Evolutionary conservation across 2,888 invertebrate species (phyloP).

Genomic region (Chalcis sispes): DNA sequence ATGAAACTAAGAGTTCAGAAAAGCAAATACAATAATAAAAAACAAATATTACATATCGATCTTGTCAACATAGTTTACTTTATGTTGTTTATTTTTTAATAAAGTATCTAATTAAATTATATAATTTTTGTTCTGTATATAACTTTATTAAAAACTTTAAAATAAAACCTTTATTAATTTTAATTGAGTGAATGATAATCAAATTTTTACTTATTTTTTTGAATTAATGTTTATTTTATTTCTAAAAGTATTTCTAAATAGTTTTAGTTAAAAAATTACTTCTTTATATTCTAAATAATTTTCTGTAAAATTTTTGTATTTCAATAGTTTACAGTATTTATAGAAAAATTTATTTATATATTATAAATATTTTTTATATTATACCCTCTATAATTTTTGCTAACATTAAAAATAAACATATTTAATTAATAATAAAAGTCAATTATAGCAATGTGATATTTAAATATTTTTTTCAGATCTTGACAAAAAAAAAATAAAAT

Average conservation of each 20-base stretch:
- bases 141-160: conserved; percentile 2
- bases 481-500: conserved; percentile 59
- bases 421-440: conserved; percentile 1
- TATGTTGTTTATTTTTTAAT: conserved; percentile 56
- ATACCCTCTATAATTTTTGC: background rate
- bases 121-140: conserved; percentile 8
- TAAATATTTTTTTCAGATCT: conserved; percentile 61
- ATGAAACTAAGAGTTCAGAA: conserved; percentile 58
- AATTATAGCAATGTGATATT: conserved; percentile 10
- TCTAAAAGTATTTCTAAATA: no score
- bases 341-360: conserved; percentile 1
- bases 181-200: no score
- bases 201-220: no score
- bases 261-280: no score
- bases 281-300: no score
- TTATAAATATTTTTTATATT: background rate
- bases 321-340: no score
- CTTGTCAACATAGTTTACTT: conserved; percentile 52
- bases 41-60: conserved; percentile 49
- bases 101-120: conserved; percentile 41
- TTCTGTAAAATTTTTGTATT: no score
- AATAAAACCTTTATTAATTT: background rate
- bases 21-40: conserved; percentile 59
- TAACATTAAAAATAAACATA: background rate
- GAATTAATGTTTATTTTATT: no score